Evolutionary conservation across 2,113 vertebrate genomes (phyloP), one percentile per base, ranked within the genome.

Genomic region (Heterotis niloticus): DNA sequence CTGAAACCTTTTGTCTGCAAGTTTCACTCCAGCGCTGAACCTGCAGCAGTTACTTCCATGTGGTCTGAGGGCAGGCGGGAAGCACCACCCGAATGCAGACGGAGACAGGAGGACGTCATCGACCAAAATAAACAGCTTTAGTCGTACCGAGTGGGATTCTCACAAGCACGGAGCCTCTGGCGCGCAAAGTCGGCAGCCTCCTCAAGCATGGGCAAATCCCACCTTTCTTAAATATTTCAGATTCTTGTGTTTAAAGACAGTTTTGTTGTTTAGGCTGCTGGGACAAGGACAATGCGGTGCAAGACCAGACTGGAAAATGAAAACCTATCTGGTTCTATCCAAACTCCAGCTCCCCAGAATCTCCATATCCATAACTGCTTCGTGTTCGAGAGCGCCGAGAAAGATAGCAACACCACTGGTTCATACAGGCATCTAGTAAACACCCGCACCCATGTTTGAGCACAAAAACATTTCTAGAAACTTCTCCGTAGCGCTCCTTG

Each of bases 221-320:
- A 83, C 74, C 79, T 82, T 82, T 64, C 44, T 75, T 68, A 83
- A 82, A 89, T 89, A 83, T 82, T 81, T 88, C 28, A 87, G 82
- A 87, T 88, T 80, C 84, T 87, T 90, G 59, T 60, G 78, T 82
- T 64, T 52, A 72, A 81, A 81, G 67, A 80, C 62, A 78, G 28
- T 76, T 71, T 80, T 81, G 82, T 86, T 86, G 75, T 85, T 88
- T 87, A 85, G 83, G 82, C 81, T 89, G 83, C 75, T 75, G 82
- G 67, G 70, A 79, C 78, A 74, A 54, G 64, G 81, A 79, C 78
- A 65, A 83, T 82, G 79, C 82, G 80, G 83, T 81, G 80, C 88
- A 87, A 87, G 86, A 89, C 83, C 81, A 80, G 82, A 89, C 83
- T 85, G 66, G 72, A 82, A 82, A 78, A 83, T 60, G 69, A 73